Base-by-base conservation (phyloP, 2,888 invertebrate genomes). In the Ophioninae sp. region DNA sequence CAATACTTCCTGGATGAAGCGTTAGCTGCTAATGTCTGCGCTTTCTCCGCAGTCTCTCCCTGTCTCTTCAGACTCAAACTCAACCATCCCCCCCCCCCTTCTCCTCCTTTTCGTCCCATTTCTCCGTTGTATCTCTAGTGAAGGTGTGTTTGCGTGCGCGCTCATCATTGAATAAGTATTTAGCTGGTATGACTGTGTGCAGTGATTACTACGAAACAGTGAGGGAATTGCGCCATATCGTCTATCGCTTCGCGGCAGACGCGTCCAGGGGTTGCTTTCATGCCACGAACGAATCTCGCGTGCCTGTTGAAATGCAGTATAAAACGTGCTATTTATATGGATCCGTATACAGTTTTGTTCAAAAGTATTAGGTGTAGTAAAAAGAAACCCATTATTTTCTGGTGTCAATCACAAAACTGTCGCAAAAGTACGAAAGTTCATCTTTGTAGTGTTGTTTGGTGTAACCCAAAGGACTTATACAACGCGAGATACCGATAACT, bases 201-300 rank as follows among this genome's bases (percentile, higher is more conserved):
- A 73, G 65, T 59, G 61, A 74, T 68, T 73, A 67, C 44, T 67
- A 73, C 39, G 59, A 58, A 79, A 44, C 59, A 61, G 72, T 56
- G 82, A 79, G 82, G 59, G 76, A 71, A 79, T 75, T 75, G 78
- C 51, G 67, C 39, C 79, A 61, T 65, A 81, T 78, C 82, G 76
- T 84, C 79, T 84, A 84, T 84, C 84, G 82, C 79, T 68, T 73
- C 79, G 84, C 20, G 58, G 79, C 84, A 84, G 84, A 76, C 84
- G 79, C 65, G 51, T 65, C 84, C 79, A 76, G 72, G 75, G 64
- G 79, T 59, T 67, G 68, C 73, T 79, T 84, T 84, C 81, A 79
- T 81, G 71, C 64, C 51, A 17, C n/a, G 76, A 59, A 61, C 73
- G 67, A 68, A 67, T 37, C 63, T 56, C 68, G 63, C 44, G 51